A percentile compares a stretch with the other conserved stretches of the same genome.
These are phyloP conservation scores for Heliopora coerulea DNA, from an alignment of 92 coral and sea anemone genomes.

Conservation along the genomic window DNA sequence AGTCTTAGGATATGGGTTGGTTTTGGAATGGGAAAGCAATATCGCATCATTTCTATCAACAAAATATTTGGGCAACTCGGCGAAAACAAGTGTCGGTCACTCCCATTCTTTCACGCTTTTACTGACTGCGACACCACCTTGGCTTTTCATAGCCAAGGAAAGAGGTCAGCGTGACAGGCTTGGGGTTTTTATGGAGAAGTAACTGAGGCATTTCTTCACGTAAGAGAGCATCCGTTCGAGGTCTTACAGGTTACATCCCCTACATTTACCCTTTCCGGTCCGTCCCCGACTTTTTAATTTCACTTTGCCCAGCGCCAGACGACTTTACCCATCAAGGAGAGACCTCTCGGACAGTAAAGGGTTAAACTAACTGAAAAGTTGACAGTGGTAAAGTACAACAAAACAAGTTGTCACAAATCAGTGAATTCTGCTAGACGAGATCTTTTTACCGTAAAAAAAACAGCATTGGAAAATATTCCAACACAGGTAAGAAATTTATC, in stretches of 20 bases:
- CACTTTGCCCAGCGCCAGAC: too few relatives aligned
- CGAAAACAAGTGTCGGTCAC: constrained; percentile 24
- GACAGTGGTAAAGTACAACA: constrained; percentile 48
- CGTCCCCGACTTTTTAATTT: too few relatives aligned
- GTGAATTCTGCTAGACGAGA: constrained; percentile 42
- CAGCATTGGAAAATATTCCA: constrained; percentile 38
- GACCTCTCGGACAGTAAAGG: too few relatives aligned
- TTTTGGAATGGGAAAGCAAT: constrained; percentile 40
- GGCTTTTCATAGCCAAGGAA: constrained; percentile 43
- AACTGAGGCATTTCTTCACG: constrained; percentile 17
- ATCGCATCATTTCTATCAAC: constrained; percentile 19
- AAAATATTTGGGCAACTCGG: constrained; percentile 28
- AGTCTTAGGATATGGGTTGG: constrained; percentile 26
- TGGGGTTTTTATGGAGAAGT: constrained; percentile 26
- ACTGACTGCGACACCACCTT: neutral
- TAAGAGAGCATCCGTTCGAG: constrained; percentile 28
- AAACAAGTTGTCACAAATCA: constrained; percentile 2
- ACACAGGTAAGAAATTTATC: constrained; percentile 50
- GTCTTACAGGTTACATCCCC: constrained; percentile 21
- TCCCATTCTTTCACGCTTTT: constrained; percentile 19
- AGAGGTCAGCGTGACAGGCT: constrained; percentile 34
- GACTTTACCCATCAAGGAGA: too few relatives aligned
- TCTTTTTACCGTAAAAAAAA: constrained; percentile 35
- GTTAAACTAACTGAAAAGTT: constrained; percentile 39
- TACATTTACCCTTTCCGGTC: too few relatives aligned